These are phyloP conservation scores for Drosophila gunungcola DNA, from an alignment of 1,140 invertebrate genomes.

Conservation along the genomic window DNA sequence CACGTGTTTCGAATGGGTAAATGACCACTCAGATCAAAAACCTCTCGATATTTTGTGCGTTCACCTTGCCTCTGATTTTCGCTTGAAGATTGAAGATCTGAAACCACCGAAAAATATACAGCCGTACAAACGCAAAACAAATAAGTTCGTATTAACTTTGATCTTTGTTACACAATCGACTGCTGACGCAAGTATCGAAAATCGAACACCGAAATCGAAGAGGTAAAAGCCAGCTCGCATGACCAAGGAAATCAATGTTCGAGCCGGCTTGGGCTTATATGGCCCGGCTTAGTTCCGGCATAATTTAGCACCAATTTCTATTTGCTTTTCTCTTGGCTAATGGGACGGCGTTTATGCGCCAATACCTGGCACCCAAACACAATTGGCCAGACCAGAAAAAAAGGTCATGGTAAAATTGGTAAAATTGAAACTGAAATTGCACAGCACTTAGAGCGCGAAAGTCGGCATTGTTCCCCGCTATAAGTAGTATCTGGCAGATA, in stretches of 20 bases:
- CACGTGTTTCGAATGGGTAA: constrained; percentile 25
- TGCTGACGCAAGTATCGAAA: constrained; percentile 56
- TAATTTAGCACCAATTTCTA: constrained; percentile 82
- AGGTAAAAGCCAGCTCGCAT: constrained; percentile 54
- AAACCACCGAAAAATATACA: constrained; percentile 24
- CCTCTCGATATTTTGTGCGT: constrained; percentile 44
- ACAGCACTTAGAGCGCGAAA: constrained; percentile 72
- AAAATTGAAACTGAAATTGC: constrained; percentile 80
- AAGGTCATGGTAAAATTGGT: constrained; percentile 79
- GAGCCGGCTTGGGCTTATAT: constrained; percentile 34
- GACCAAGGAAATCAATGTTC: constrained; percentile 47
- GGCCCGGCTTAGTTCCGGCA: constrained; percentile 71
- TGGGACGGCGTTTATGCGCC: constrained; percentile 56
- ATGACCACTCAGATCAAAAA: constrained; percentile 48
- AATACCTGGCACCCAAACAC: constrained; percentile 31
- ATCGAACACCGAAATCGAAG: constrained; percentile 31
- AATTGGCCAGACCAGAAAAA: constrained; percentile 63
- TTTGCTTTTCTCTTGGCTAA: constrained; percentile 77
- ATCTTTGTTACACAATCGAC: constrained; percentile 62
- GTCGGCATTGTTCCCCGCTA: constrained; percentile 32
- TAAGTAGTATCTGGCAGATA: constrained; percentile 55
- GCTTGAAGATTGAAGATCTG: constrained; percentile 30
- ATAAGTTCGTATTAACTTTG: constrained; percentile 43
- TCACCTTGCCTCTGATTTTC: constrained; percentile 48
- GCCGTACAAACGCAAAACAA: constrained; percentile 7